Evolutionary conservation across 2,888 invertebrate species (phyloP).

Genomic region (Cosmorhoe ocellata): DNA sequence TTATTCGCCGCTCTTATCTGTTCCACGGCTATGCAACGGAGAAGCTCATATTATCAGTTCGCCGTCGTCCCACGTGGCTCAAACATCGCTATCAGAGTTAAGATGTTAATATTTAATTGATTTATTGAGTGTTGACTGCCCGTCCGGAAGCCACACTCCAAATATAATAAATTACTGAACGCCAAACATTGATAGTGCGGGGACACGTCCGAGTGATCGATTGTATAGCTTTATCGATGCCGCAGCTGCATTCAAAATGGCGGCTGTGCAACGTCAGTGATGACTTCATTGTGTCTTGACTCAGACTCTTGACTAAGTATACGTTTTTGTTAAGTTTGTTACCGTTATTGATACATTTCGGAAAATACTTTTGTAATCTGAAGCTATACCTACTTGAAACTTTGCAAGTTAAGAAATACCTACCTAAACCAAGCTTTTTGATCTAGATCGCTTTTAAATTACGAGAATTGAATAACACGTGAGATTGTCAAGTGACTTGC

Average conservation of each 20-base stretch:
- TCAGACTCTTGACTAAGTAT: too few relatives aligned
- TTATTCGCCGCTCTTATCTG: conserved; percentile 4
- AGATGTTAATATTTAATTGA: conserved; percentile 73
- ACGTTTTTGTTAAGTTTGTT: too few relatives aligned
- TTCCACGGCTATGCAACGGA: conserved; percentile 9
- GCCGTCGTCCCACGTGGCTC: conserved; percentile 32
- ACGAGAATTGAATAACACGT: too few relatives aligned
- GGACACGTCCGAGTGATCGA: conserved; percentile 58
- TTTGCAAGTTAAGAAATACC: too few relatives aligned
- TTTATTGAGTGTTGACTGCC: conserved; percentile 77
- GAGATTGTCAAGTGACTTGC: too few relatives aligned
- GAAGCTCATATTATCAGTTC: conserved; percentile 17
- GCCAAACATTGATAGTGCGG: conserved; percentile 53
- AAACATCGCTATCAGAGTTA: conserved; percentile 49
- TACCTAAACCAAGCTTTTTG: too few relatives aligned
- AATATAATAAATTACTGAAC: conserved; percentile 73
- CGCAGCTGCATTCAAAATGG: conserved; percentile 60
- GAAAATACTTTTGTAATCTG: too few relatives aligned
- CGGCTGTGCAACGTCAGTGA: conserved; percentile 49
- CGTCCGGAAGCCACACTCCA: conserved; percentile 69
- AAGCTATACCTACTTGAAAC: too few relatives aligned
- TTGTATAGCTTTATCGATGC: conserved; percentile 55
- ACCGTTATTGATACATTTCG: too few relatives aligned
- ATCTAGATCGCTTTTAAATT: too few relatives aligned
- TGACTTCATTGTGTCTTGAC: conserved; percentile 54